Evolutionary conservation across 2,888 invertebrate species (phyloP).

Genomic region (Plagiodera versicolora): DNA sequence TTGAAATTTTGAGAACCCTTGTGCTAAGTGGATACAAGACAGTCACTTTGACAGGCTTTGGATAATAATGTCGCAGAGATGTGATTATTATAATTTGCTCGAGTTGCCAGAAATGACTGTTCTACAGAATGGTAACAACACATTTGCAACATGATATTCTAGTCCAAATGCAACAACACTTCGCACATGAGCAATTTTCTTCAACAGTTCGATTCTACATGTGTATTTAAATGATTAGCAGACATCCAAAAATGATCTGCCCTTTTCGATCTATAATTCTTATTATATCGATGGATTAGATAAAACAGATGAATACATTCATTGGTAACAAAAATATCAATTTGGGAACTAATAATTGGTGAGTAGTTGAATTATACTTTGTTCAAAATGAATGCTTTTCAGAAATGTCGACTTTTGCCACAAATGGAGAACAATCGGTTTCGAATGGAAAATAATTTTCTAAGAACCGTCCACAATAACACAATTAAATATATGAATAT

Average conservation of each 20-base stretch:
- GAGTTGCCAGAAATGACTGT: no score
- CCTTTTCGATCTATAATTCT: no score
- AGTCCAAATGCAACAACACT: not conserved
- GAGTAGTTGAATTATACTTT: no score
- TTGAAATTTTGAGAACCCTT: conserved; percentile 27
- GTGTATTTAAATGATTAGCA: no score
- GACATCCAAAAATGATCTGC: no score
- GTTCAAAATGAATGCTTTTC: no score
- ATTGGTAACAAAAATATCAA: no score
- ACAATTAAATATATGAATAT: not conserved
- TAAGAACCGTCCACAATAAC: not conserved
- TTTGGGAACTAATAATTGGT: no score
- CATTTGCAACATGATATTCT: not conserved
- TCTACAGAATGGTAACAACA: not conserved
- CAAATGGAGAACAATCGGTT: no score
- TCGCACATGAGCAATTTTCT: not conserved
- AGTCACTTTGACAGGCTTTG: not conserved
- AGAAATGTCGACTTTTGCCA: no score
- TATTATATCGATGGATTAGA: no score
- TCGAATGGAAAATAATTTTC: not conserved
- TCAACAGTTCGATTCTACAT: not conserved
- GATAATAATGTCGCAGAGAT: not conserved
- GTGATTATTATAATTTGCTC: not conserved
- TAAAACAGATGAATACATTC: no score
- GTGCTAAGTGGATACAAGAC: conserved; percentile 19